Evolutionary conservation across 2,113 vertebrate species (phyloP).

Genomic region (Oceanodroma tethys): DNA sequence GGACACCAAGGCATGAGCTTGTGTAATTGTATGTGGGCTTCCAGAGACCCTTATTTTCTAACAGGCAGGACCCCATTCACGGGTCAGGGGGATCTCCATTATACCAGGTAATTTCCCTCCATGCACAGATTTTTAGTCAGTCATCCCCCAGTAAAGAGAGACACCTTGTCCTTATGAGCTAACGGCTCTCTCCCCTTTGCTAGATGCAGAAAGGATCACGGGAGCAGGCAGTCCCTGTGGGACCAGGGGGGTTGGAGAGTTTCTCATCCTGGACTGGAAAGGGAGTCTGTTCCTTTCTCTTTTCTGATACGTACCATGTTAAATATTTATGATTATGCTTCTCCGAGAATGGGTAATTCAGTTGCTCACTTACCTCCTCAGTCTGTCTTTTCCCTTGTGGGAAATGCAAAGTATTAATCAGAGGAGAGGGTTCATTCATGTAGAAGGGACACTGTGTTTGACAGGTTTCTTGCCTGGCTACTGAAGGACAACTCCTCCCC

Average conservation of each 20-base stretch:
- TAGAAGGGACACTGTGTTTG: neutral
- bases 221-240: neutral
- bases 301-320: neutral
- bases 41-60: neutral
- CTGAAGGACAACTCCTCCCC: constrained; percentile 28
- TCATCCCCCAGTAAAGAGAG: neutral
- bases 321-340: constrained; percentile 33
- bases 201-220: neutral
- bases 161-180: neutral
- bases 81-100: neutral
- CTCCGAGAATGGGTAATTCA: constrained; percentile 1
- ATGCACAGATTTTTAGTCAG: neutral
- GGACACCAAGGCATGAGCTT: neutral
- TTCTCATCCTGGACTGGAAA: neutral
- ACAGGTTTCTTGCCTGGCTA: constrained; percentile 13
- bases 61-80: neutral
- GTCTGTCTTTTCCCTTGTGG: neutral
- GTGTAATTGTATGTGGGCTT: neutral
- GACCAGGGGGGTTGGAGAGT: neutral
- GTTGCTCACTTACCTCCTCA: neutral
- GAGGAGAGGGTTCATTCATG: constrained; percentile 12
- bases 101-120: neutral
- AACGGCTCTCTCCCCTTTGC: neutral
- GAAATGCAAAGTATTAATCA: constrained; percentile 21
- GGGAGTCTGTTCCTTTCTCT: neutral